phyloP scores from a whole-genome alignment of 2,797 vertebrate genomes.

The Falco concolor region DNA sequence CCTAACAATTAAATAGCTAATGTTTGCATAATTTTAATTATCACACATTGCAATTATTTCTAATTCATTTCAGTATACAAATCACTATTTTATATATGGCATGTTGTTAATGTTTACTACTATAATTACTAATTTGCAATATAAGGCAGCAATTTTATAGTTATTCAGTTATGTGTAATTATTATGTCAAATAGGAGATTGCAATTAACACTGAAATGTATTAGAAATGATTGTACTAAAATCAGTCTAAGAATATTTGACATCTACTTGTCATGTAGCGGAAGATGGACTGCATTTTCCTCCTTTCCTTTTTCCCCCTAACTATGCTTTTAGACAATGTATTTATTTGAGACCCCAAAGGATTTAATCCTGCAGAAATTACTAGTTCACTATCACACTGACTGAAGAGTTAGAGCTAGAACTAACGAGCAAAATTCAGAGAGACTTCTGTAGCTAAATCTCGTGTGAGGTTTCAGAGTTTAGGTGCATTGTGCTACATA shows the following conservation, averaged over 20 bases:
- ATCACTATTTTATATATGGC: slow-evolving; percentile 76
- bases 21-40: slow-evolving; percentile 76
- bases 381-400: not conserved
- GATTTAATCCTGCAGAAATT: not conserved
- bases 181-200: slow-evolving; percentile 74
- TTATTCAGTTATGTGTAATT: slow-evolving; percentile 76
- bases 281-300: not conserved
- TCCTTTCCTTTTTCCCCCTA: not conserved
- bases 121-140: slow-evolving; percentile 78
- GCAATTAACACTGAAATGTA: slow-evolving; percentile 72
- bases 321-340: not conserved
- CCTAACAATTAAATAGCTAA: slow-evolving; percentile 43
- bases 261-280: slow-evolving; percentile 10
- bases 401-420: not conserved
- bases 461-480: not conserved
- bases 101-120: slow-evolving; percentile 77
- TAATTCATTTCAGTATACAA: slow-evolving; percentile 74
- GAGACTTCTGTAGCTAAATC: not conserved
- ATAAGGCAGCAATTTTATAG: slow-evolving; percentile 77
- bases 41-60: slow-evolving; percentile 74
- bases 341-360: not conserved
- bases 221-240: slow-evolving; percentile 67
- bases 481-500: not conserved
- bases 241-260: slow-evolving; percentile 66
- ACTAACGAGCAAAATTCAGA: not conserved